phyloP scores from a whole-genome alignment of 2,797 vertebrate genomes.

The Tinamus major region DNA sequence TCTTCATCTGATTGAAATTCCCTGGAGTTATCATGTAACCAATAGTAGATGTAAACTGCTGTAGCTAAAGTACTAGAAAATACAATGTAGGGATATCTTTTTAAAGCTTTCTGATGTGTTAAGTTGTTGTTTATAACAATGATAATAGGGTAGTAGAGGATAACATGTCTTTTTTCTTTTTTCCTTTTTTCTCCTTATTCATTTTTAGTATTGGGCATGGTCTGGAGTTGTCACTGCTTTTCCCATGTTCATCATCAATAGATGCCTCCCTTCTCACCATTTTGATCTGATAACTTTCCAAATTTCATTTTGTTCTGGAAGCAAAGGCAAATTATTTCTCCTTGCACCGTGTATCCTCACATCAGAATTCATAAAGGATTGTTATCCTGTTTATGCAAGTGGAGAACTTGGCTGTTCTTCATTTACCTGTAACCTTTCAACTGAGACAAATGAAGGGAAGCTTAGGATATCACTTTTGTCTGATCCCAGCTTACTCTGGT shows the following conservation, averaged over 20 bases:
- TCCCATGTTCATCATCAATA: neutral
- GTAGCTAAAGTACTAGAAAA: neutral
- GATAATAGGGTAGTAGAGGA: neutral
- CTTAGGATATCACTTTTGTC: fast-evolving
- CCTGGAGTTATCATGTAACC: neutral
- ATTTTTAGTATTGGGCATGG: neutral
- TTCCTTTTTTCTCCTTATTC: neutral
- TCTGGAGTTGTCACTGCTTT: neutral
- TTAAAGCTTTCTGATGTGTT: neutral
- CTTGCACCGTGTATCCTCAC: neutral
- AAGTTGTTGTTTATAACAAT: neutral
- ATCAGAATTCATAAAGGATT: neutral
- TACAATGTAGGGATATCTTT: neutral
- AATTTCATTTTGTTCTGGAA: neutral
- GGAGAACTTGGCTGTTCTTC: neutral
- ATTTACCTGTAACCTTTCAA: neutral
- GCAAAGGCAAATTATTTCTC: neutral
- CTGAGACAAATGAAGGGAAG: neutral
- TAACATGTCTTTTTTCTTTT: neutral
- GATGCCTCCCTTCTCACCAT: neutral
- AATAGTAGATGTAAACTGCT: neutral
- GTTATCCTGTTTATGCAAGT: neutral
- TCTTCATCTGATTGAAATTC: neutral
- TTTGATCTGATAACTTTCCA: neutral
- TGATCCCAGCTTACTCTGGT: neutral